Evolutionary conservation across 2,797 vertebrate species (phyloP), one percentile per base, ranked within the genome.

Genomic region (Aselliscus stoliczkanus): DNA sequence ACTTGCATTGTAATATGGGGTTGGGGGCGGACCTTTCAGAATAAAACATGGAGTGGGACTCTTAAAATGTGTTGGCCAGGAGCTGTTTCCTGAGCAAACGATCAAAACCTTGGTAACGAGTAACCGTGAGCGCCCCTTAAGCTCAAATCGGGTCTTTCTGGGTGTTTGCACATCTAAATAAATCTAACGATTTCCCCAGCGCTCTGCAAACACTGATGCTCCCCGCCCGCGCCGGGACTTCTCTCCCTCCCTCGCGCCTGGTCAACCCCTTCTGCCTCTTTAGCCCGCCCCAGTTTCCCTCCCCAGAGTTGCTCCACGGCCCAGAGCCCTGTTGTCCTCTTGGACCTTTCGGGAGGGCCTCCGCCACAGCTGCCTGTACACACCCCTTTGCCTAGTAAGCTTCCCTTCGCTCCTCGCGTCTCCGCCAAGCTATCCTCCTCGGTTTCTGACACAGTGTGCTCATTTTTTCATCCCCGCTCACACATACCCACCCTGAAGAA

Each of bases 151-250:
- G 42, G 82, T 95, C 98, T 97, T 94, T 92, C 94, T 54, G 52
- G 79, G 94, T 96, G 95, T 97, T 97, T 96, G 97, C 79, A 56
- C 88, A 90, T 85, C 96, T 93, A 77, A 96, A 88, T 95, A 97
- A 90, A 96, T 96, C 92, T 95, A 97, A 97, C 69, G 94, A 97
- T 97, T 97, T 97, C 97, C 87, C 60, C 64, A 17, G 65, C 52
- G 31, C 93, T 97, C 79, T 95, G 93, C 86, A 97, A 98, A 97
- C 65, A 95, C 83, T 13, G 69, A 73, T 4, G 93, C 88, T 88
- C 93, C 94, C 90, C 79, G 47, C 62, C 92, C 31, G 31, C 34
- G 12, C 82, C n/a, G 29, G 80, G 34, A 29, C 79, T 39, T 80
- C 80, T 67, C 82, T 77, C 42, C 69, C 88, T 90, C 92, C 47